Evolutionary conservation across 2,113 vertebrate genomes (phyloP).

Genomic region (Nesogale talazaci): DNA sequence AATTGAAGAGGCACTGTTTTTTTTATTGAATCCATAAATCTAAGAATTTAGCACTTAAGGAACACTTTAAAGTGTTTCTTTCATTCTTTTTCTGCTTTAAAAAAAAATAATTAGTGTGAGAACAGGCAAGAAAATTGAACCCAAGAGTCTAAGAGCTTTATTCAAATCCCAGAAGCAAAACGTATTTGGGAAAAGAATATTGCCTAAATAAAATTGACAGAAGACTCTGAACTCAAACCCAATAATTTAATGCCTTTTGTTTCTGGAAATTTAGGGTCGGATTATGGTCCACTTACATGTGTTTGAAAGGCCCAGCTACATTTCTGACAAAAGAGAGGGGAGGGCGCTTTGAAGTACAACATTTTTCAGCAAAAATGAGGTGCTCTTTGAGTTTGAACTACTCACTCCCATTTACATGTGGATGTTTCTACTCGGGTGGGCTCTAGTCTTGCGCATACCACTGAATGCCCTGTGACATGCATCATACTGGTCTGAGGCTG

Average conservation of each 20-base stretch:
- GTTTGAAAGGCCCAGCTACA: not conserved
- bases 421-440: too few relatives aligned
- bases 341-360: not conserved
- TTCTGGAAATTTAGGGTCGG: not conserved
- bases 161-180: conserved; percentile 62
- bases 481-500: too few relatives aligned
- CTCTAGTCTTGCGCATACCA: too few relatives aligned
- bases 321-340: not conserved
- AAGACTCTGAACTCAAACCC: not conserved
- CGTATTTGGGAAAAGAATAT: conserved; percentile 38
- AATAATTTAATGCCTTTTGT: not conserved
- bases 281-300: not conserved
- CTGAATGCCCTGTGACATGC: too few relatives aligned
- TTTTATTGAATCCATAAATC: conserved; percentile 83
- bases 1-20: conserved; percentile 76
- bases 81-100: not conserved
- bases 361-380: not conserved
- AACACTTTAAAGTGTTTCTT: conserved; percentile 60
- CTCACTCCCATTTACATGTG: too few relatives aligned
- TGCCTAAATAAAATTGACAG: conserved; percentile 54
- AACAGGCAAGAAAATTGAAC: conserved; percentile 41
- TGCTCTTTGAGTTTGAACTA: too few relatives aligned
- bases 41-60: conserved; percentile 73
- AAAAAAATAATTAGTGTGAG: conserved; percentile 59
- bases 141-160: conserved; percentile 41